Conservation (phyloP, 2,888 invertebrate species). For the Apotomis capreana region DNA sequence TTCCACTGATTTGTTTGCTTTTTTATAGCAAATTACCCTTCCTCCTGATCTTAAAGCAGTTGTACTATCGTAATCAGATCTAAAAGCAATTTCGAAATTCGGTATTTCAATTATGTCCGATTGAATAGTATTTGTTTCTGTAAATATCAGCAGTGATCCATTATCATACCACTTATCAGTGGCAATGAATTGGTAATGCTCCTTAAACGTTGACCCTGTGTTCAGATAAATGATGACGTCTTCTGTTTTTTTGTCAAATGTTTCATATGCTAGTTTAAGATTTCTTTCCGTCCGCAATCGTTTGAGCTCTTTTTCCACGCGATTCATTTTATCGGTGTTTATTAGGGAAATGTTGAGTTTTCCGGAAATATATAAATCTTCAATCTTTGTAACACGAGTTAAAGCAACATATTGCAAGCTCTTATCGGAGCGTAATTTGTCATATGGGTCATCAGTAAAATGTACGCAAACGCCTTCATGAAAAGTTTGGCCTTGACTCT, state of each 20-base stretch:
- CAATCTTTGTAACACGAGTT: background rate
- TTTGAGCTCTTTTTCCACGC: background rate
- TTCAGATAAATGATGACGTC: background rate
- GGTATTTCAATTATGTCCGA: background rate
- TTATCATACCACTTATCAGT: background rate
- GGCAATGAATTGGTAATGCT: background rate
- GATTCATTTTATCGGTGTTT: background rate
- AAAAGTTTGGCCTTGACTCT: constrained; percentile 1
- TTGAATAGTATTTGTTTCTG: constrained; percentile 3
- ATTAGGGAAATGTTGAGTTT: background rate
- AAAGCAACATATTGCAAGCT: constrained; percentile 10
- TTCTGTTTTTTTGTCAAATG: background rate
- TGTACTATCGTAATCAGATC: background rate
- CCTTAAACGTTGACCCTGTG: background rate
- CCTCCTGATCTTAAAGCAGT: background rate
- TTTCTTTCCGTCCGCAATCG: background rate
- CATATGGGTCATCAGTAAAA: background rate
- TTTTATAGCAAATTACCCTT: background rate
- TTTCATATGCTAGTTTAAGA: background rate
- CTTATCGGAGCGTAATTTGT: constrained; percentile 5
- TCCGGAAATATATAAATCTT: constrained; percentile 3
- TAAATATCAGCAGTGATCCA: constrained; percentile 2
- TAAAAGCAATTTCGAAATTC: background rate
- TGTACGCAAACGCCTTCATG: constrained; percentile 2
- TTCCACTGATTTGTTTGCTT: background rate